Evolutionary conservation across 2,888 invertebrate species (phyloP), one percentile per base, ranked within the genome.

Genomic region (Eupelmus urozonus): DNA sequence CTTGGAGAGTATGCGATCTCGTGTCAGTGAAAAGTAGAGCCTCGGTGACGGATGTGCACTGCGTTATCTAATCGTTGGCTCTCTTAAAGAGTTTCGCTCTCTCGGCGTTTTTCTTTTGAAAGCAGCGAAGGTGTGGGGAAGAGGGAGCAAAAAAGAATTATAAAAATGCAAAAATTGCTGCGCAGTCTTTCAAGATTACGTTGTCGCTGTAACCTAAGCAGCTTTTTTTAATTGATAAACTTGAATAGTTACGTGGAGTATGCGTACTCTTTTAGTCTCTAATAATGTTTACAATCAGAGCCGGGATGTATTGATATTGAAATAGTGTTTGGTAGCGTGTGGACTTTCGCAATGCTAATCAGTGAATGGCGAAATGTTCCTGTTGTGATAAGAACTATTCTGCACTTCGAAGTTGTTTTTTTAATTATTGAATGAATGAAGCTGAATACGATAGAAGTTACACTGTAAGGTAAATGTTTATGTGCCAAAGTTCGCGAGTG

Each of bases 51-150:
- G 55, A n/a, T 55, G 67, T 67, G 67, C 55, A 67, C 23, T 67
- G 53, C 34, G 53, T 55, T 67, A 67, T 67, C 67, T 67, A 67
- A 67, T 67, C 67, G 67, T 34, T n/a, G 20, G n/a, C 20, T 45
- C 42, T 62, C 34, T 53, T 27, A 66, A 66, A 51, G 23, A 67
- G 13, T 20, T 51, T 67, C 25, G 23, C 55, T 66, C 51, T 66
- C 51, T 51, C 9, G 1, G 34, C 7, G 40, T 55, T 27, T 55
- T 55, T 40, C 20, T 11, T 40, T 55, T 25, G 55, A 7, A n/a
- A n/a, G 25, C 55, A 5, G 9, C 20, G 40, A 40, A 23, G 2
- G 53, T 20, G 34, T 13, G 53, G 13, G 34, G 18, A 66, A 25
- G 45, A 63, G 34, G 27, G 27, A 9, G 65, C 9, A 27, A 16